These are phyloP conservation scores for Ceratina calcarata DNA, from an alignment of 1,140 invertebrate species.

Conservation along the genomic window DNA sequence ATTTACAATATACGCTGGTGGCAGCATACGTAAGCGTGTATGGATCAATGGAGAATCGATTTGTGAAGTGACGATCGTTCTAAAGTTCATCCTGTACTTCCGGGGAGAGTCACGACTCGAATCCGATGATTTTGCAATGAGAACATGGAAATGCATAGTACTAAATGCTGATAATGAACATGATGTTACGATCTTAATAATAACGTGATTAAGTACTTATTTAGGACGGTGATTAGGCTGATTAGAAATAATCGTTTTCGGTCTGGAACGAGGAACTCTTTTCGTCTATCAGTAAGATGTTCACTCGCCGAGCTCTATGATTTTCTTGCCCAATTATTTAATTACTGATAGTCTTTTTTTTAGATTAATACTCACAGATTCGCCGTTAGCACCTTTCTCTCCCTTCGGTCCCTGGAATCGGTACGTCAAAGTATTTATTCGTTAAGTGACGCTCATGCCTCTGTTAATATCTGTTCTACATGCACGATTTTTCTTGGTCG, in stretches of 20 bases:
- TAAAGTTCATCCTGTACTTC: background rate
- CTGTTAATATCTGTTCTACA: constrained; percentile 36
- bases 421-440: constrained; percentile 66
- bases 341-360: constrained; percentile 63
- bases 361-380: constrained; percentile 86
- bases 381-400: constrained; percentile 93
- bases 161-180: background rate
- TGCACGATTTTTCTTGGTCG: constrained; percentile 35
- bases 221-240: background rate
- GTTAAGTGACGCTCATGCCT: constrained; percentile 48
- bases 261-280: background rate
- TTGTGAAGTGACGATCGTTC: background rate
- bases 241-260: background rate
- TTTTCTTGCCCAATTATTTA: constrained; percentile 37
- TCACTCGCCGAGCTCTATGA: constrained; percentile 1
- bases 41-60: background rate
- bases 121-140: background rate
- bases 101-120: background rate
- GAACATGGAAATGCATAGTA: background rate
- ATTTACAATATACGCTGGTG: constrained; percentile 66
- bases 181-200: background rate
- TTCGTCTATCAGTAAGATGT: constrained; percentile 1
- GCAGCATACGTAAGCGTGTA: constrained; percentile 66
- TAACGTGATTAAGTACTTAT: background rate
- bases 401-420: constrained; percentile 90